phyloP scores from a whole-genome alignment of 1,140 invertebrate species.

The Vanessa tameamea region DNA sequence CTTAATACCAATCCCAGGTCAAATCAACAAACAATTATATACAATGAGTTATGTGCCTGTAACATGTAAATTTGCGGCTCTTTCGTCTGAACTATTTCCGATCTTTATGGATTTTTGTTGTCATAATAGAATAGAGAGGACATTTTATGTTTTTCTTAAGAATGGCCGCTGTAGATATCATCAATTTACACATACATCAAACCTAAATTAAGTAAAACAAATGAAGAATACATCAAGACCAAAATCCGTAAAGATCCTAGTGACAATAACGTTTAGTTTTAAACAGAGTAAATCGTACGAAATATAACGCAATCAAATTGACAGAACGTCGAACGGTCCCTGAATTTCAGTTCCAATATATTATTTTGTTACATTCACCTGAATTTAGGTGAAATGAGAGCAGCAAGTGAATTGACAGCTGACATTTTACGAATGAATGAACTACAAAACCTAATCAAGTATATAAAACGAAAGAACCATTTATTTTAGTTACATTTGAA shows the following conservation, averaged over 20 bases:
- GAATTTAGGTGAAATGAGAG: conserved; percentile 6
- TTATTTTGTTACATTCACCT: conserved; percentile 20
- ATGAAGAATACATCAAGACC: too few species aligned
- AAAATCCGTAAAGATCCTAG: background rate
- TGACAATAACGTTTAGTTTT: background rate
- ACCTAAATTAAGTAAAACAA: too few species aligned
- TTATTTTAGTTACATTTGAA: background rate
- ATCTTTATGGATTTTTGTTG: too few species aligned
- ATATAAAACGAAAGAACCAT: background rate
- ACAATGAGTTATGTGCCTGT: too few species aligned
- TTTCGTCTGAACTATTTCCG: too few species aligned
- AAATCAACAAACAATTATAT: too few species aligned
- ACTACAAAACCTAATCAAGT: conserved; percentile 1
- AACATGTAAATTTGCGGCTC: too few species aligned
- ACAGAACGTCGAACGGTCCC: conserved; percentile 6
- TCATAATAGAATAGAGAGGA: too few species aligned
- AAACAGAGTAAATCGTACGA: background rate
- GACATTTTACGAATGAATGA: conserved; percentile 9
- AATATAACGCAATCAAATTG: background rate
- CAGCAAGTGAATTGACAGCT: conserved; percentile 20
- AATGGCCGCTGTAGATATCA: too few species aligned
- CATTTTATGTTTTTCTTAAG: too few species aligned
- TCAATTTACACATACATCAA: too few species aligned
- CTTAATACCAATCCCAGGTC: too few species aligned
- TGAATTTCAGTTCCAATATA: conserved; percentile 22